Evolutionary conservation across 1,140 invertebrate species (phyloP), one percentile per base, ranked within the genome.

Genomic region (Meloidogyne exigua): DNA sequence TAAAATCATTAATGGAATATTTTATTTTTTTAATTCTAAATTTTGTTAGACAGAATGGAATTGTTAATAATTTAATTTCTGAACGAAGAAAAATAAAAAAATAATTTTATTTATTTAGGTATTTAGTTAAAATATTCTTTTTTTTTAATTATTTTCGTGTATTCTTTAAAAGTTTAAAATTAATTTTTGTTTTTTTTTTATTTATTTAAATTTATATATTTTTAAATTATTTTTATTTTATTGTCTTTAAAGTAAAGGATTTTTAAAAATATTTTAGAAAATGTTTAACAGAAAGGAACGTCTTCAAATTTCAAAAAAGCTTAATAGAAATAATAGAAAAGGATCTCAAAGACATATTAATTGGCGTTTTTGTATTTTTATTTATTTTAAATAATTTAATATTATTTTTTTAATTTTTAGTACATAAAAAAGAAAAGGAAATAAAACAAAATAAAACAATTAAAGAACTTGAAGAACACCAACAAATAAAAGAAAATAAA

Each of bases 281-380:
- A 68, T 79, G 44, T 79, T 71, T 68, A 79, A 79, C 39, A 77
- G 75, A 65, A 79, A 79, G 67, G 77, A 78, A 10, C 76, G 76
- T 26, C 42, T 26, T 23, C 44, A 63, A 63, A 79, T 79, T 65
- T 49, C 32, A 23, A 71, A 65, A 71, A 64, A 79, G 32, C 36
- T 70, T 69, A 66, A 79, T 63, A 62, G 39, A 11, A 23, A 74
- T 39, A 18, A 25, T 18, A 23, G 75, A 79, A 39, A 39, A 64
- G 15, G 15, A 39, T 23, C n/a, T 36, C 39, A 77, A 11, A 1
- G 42, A 79, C 39, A 79, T 18, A 42, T 65, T 42, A 74, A 80
- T 80, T 74, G 77, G 78, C 65, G 74, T 25, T 44, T 66, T 44
- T 28, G 74, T 76, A 68, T 32, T 15, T 42, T n/a, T n/a, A n/a